These are phyloP conservation scores for Betta splendens DNA, from an alignment of 2,797 vertebrate genomes.

Conservation along the genomic window DNA sequence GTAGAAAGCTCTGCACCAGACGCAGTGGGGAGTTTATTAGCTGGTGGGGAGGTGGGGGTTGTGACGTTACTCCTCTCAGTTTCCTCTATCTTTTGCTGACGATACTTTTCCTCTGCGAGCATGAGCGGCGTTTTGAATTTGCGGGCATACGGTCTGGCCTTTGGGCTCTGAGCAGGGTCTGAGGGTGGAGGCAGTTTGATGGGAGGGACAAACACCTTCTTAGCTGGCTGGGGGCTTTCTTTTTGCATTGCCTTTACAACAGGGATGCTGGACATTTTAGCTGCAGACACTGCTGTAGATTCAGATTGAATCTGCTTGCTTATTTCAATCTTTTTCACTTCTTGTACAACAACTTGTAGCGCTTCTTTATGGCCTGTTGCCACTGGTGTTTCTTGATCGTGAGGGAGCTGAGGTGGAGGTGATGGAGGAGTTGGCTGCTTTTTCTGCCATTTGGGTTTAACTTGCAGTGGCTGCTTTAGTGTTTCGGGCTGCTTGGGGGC, in stretches of 20 bases:
- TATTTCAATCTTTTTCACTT: conserved; percentile 53
- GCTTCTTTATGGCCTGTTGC: conserved; percentile 43
- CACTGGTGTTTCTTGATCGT: conserved; percentile 35
- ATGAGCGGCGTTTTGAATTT: conserved; percentile 97
- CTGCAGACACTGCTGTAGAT: conserved; percentile 21
- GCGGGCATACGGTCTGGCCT: conserved; percentile 79
- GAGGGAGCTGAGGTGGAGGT: conserved; percentile 52
- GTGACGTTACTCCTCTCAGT: conserved; percentile 72
- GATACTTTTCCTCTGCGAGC: conserved; percentile 91
- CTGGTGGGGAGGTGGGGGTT: conserved; percentile 69
- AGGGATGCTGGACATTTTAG: conserved; percentile 56
- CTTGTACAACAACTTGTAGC: conserved; percentile 50
- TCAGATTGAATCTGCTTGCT: conserved; percentile 53
- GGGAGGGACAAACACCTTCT: conserved; percentile 76
- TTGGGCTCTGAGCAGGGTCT: conserved; percentile 62
- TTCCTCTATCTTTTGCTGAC: conserved; percentile 82
- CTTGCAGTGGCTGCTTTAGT: conserved; percentile 61
- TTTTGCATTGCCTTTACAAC: conserved; percentile 58
- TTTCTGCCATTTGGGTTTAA: conserved; percentile 80
- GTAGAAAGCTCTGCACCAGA: conserved; percentile 22
- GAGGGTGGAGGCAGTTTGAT: conserved; percentile 82
- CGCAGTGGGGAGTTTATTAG: conserved; percentile 18
- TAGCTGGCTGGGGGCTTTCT: conserved; percentile 66
- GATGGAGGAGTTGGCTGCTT: conserved; percentile 62
- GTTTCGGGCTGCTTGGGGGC: conserved; percentile 79